Evolutionary conservation across 2,113 vertebrate species (phyloP).

Genomic region (Marmota flaviventris): DNA sequence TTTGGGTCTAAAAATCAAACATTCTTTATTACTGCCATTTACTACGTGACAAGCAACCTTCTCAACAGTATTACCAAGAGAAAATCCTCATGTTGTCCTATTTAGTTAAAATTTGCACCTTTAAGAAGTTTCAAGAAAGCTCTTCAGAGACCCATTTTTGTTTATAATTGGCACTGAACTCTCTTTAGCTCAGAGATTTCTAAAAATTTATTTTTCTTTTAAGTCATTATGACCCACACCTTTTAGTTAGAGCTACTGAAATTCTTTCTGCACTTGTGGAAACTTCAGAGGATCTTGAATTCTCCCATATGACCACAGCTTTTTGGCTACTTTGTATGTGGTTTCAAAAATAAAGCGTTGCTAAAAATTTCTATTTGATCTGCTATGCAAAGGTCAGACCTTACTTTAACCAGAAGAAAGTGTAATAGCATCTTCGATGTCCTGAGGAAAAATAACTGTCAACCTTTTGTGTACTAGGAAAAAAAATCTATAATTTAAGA

Average conservation of each 20-base stretch:
- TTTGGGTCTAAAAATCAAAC: not conserved
- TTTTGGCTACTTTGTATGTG: not conserved
- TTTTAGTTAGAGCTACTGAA: slow-evolving; percentile 5
- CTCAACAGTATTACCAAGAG: not conserved
- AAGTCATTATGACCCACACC: not conserved
- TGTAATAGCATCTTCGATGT: not conserved
- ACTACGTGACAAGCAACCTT: not conserved
- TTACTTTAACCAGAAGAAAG: not conserved
- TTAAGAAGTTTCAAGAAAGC: not conserved
- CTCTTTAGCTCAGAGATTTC: not conserved
- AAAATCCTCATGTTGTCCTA: not conserved
- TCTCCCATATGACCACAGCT: not conserved
- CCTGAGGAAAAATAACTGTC: not conserved
- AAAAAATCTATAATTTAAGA: not conserved
- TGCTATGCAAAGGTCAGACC: slow-evolving; percentile 9
- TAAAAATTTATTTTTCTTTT: not conserved
- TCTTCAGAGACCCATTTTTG: not conserved
- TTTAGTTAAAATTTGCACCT: not conserved
- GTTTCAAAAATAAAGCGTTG: not conserved
- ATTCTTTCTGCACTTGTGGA: not conserved
- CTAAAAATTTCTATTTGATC: not conserved
- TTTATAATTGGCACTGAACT: not conserved
- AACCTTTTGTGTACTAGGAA: not conserved
- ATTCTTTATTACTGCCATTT: not conserved
- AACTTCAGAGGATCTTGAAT: not conserved